phyloP scores from a whole-genome alignment of 2,797 vertebrate species.

The Eulemur mongoz region DNA sequence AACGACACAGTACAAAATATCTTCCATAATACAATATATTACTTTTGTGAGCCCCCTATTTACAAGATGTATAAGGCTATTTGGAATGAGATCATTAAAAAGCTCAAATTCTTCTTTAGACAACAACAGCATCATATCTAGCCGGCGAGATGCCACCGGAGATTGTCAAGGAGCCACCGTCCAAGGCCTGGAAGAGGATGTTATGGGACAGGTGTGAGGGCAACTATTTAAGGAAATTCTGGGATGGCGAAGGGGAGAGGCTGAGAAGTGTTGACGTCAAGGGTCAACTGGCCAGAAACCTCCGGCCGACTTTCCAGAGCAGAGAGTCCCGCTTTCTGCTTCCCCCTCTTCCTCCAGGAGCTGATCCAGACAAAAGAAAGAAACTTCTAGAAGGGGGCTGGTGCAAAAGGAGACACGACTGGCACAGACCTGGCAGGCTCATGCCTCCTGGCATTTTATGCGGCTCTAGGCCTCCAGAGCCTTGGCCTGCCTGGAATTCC shows the following conservation, averaged over 20 bases:
- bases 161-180: neutral
- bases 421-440: accelerated
- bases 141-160: neutral
- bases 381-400: neutral
- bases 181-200: neutral
- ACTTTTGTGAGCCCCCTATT: neutral
- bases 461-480: neutral
- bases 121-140: neutral
- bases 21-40: neutral
- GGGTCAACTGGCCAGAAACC: neutral
- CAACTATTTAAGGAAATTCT: neutral
- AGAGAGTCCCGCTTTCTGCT: neutral
- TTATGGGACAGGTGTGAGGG: accelerated
- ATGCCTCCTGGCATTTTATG: accelerated
- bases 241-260: neutral
- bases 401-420: neutral
- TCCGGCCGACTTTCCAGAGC: neutral
- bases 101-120: neutral
- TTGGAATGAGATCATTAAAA: neutral
- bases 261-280: neutral
- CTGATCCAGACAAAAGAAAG: neutral
- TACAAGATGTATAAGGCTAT: conserved; percentile 51
- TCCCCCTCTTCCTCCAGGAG: neutral
- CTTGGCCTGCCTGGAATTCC: neutral
- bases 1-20: conserved; percentile 25